A percentile compares a stretch with the other conserved stretches of the same genome.
Conservation (phyloP, 2,113 vertebrate species). For the Cebus imitator region DNA sequence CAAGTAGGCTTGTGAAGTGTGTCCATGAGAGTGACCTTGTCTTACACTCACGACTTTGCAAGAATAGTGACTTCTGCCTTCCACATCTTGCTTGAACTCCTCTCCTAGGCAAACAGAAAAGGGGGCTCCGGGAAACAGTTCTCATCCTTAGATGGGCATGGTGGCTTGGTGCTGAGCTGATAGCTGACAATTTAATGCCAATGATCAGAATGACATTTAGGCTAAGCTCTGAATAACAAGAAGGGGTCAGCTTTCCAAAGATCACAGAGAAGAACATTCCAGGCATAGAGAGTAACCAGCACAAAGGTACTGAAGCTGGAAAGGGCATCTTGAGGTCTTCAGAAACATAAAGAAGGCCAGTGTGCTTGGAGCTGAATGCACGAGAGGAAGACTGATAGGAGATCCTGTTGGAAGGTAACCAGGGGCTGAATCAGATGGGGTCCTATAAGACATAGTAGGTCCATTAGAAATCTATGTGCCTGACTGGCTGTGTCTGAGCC, state of each 20-base stretch:
- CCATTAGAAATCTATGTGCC: neutral
- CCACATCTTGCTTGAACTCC: neutral
- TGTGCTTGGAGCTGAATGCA: neutral
- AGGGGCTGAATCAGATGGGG: fast-evolving
- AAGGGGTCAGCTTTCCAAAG: neutral
- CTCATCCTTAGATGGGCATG: neutral
- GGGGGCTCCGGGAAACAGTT: neutral
- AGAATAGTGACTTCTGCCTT: neutral
- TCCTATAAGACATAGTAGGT: fast-evolving
- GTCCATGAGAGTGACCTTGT: neutral
- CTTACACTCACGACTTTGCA: neutral
- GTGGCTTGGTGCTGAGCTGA: neutral
- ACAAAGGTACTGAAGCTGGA: neutral
- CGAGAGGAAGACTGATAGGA: neutral
- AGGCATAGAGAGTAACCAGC: neutral
- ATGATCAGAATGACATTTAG: neutral
- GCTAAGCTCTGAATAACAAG: neutral
- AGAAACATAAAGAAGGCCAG: neutral
- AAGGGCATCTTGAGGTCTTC: neutral
- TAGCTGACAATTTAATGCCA: neutral
- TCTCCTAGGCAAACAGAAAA: neutral
- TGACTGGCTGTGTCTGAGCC: neutral
- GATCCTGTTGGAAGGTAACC: neutral
- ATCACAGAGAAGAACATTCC: neutral
- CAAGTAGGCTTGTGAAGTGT: neutral